Evolutionary conservation across 1,140 invertebrate species (phyloP), one percentile per base, ranked within the genome.

Genomic region (Sinonovacula constricta): DNA sequence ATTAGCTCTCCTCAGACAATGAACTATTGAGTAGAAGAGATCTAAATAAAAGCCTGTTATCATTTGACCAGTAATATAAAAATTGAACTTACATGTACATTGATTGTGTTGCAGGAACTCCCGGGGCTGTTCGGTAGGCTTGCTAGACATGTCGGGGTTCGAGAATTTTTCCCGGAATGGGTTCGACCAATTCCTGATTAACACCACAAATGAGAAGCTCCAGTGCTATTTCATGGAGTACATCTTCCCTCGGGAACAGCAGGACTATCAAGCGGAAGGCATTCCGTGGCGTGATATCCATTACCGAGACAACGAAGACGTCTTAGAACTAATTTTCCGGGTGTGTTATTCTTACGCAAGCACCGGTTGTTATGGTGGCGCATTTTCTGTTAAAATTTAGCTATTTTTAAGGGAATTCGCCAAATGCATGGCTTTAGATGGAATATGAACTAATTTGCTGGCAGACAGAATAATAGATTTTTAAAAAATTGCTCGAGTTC

Each of bases 71-170:
- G n/a, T n/a, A n/a, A n/a, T n/a, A n/a, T n/a, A n/a, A n/a, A n/a
- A n/a, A n/a, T n/a, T n/a, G n/a, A n/a, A n/a, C n/a, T n/a, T n/a
- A n/a, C n/a, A n/a, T n/a, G n/a, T n/a, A n/a, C n/a, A n/a, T n/a
- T n/a, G n/a, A n/a, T n/a, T 56, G 22, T 72, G 22, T 53, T 70
- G 3, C 45, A 81, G 80, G 22, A 36, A 75, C 45, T 66, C 82
- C 24, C 39, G 82, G 39, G 82, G 82, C 26, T 63, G 75, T 0
- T 81, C 81, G 5, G 86, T 88, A 68, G 95, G 95, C 28, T 91
- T 96, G n/a, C 90, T 96, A 39, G 95, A 96, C 86, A 95, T 96
- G 78, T 96, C 96, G 88, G 95, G 95, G 15, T 96, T 96, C 88
- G 95, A 96, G 90, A 95, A 96, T 89, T 95, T 96, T 84, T 89